Base-by-base conservation (phyloP, 2,113 vertebrate species). In the Salminus brasiliensis region DNA sequence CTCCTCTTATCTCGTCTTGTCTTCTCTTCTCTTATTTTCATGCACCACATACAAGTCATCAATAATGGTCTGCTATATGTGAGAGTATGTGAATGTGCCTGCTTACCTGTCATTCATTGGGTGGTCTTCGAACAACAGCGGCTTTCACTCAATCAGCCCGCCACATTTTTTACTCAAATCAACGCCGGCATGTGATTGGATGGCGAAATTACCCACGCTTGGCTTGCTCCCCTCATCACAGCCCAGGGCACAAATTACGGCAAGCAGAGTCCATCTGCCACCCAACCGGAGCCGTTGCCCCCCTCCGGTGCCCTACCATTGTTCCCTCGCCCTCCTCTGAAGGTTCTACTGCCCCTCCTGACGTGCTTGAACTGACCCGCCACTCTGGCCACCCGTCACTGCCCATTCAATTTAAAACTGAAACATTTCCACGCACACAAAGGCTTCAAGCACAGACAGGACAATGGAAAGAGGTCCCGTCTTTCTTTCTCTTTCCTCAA, bases 51-150 rank as follows among this genome's bases (percentile, higher is more conserved):
- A 82, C n/a, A 2, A 45, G 43, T 25, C 63, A 76, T 43, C 80
- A 80, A 12, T 18, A 82, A 80, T 13, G 18, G 23, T 81, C 70
- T 59, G 8, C 69, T 36, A 30, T 79, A 45, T 69, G 73, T 65
- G 55, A 36, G 66, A 55, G 34, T 66, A 29, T 70, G 34, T 86
- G 72, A n/a, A 21, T 25, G 18, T 16, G 36, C 76, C 47, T 59
- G 72, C 70, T 72, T 76, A 71, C 53, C 41, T 72, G 21, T n/a
- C 74, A 8, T 43, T 71, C 32, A 3, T 23, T 34, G 53, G 75
- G 57, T 70, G 73, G 60, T 67, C 67, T 82, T 80, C 86, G 83
- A 83, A 16, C 75, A 81, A 87, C 88, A 88, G 76, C 74, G 83
- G 84, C 87, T 85, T 82, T 10, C 52, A 55, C 52, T 23, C n/a